These are phyloP conservation scores for Laterallus jamaicensis DNA, from an alignment of 2,113 vertebrate genomes.

Conservation along the genomic window DNA sequence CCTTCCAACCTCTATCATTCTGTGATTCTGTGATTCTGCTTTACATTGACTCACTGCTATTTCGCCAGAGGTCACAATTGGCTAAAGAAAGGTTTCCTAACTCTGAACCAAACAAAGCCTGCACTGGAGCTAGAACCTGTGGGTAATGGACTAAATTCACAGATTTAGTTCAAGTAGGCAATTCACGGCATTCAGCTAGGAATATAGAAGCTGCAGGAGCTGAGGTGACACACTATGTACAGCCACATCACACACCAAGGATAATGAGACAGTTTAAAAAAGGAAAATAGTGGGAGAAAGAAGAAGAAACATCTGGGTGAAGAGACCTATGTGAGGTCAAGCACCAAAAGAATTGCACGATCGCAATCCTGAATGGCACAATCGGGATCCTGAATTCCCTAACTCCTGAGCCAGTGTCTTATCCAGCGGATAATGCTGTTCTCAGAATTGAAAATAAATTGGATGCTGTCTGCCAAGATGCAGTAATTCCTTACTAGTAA, in stretches of 20 bases:
- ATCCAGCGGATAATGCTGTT: background rate
- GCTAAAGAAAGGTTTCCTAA: background rate
- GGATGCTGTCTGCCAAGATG: constrained; percentile 8
- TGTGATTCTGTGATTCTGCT: background rate
- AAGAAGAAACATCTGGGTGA: background rate
- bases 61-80: background rate
- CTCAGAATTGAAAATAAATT: constrained; percentile 36
- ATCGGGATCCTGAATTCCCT: background rate
- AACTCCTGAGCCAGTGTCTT: background rate
- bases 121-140: background rate
- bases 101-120: background rate
- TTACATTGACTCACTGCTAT: background rate
- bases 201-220: background rate
- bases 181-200: background rate
- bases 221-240: background rate
- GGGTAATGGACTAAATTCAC: background rate
- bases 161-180: background rate
- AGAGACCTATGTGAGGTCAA: background rate
- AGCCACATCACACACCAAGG: background rate
- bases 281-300: background rate
- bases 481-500: background rate
- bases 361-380: background rate
- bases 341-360: background rate
- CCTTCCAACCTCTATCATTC: no score
- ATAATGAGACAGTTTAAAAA: background rate